phyloP scores from a whole-genome alignment of 2,888 invertebrate species.

The Xestobium rufovillosum region DNA sequence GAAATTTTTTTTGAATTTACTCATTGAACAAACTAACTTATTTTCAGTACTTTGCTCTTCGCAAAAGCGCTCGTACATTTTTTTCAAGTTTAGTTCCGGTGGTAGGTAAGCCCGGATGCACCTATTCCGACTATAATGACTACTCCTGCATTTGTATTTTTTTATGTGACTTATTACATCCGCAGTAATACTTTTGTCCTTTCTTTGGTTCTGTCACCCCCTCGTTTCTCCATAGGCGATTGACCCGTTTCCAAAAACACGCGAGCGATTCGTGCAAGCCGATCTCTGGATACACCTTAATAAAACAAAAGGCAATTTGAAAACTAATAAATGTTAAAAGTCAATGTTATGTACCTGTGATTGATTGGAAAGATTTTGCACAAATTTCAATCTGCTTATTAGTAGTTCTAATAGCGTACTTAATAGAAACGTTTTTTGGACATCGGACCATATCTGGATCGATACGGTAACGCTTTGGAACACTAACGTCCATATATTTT shows the following conservation, averaged over 20 bases:
- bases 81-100: conserved; percentile 4
- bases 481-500: not conserved
- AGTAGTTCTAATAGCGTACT: not conserved
- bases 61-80: conserved; percentile 3
- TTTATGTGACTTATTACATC: conserved; percentile 3
- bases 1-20: conserved; percentile 5
- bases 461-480: no score
- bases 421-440: not conserved
- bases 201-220: conserved; percentile 1
- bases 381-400: not conserved
- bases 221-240: conserved; percentile 3
- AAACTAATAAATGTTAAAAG: not conserved
- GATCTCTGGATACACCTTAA: conserved; percentile 6
- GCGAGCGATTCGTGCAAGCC: conserved; percentile 3
- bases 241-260: conserved; percentile 3
- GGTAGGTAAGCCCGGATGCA: no score
- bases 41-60: conserved; percentile 2
- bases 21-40: conserved; percentile 6
- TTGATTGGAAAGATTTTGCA: not conserved
- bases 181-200: conserved; percentile 4
- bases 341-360: not conserved
- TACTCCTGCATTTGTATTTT: conserved; percentile 7
- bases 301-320: not conserved
- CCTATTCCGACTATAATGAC: no score
- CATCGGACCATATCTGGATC: no score